These are phyloP conservation scores for Melieria picta DNA, from an alignment of 2,888 invertebrate genomes.

Conservation along the genomic window DNA sequence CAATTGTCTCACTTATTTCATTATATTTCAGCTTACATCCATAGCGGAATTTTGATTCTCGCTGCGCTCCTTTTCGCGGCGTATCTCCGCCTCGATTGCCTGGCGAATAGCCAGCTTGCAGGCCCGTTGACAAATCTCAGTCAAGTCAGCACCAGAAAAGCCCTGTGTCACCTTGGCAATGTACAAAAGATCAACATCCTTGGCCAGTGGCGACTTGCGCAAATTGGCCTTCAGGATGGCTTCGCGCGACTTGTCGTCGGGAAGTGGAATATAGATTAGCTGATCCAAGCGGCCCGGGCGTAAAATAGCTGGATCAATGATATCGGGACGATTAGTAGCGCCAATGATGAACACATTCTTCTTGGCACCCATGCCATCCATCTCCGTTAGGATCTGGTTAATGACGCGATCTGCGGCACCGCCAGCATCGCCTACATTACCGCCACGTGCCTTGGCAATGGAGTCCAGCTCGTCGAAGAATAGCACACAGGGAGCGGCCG, in stretches of 20 bases:
- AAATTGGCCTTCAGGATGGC: conserved; percentile 95
- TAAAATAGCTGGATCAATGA: conserved; percentile 98
- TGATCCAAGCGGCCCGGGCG: conserved; percentile 99
- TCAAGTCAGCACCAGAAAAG: conserved; percentile 98
- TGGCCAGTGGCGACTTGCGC: conserved; percentile 94
- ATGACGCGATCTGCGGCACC: conserved; percentile 97
- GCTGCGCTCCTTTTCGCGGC: conserved; percentile 86
- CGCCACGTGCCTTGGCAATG: conserved; percentile 98
- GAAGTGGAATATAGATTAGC: conserved; percentile 99
- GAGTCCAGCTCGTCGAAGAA: conserved; percentile 99
- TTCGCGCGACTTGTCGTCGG: conserved; percentile 97
- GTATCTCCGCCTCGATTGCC: conserved; percentile 95
- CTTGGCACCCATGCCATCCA: conserved; percentile 99
- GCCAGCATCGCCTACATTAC: conserved; percentile 96
- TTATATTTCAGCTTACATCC: conserved; percentile 76
- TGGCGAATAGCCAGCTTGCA: conserved; percentile 99
- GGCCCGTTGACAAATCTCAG: conserved; percentile 99
- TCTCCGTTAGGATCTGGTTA: conserved; percentile 99
- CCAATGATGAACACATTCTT: conserved; percentile 99
- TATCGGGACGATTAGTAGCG: conserved; percentile 92
- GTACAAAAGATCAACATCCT: conserved; percentile 91
- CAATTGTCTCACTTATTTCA: neutral
- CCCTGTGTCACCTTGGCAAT: conserved; percentile 79
- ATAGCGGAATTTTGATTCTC: conserved; percentile 80
- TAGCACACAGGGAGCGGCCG: conserved; percentile 98